Base-by-base conservation (phyloP, 2,888 invertebrate genomes). In the Alentia gelatinosa region DNA sequence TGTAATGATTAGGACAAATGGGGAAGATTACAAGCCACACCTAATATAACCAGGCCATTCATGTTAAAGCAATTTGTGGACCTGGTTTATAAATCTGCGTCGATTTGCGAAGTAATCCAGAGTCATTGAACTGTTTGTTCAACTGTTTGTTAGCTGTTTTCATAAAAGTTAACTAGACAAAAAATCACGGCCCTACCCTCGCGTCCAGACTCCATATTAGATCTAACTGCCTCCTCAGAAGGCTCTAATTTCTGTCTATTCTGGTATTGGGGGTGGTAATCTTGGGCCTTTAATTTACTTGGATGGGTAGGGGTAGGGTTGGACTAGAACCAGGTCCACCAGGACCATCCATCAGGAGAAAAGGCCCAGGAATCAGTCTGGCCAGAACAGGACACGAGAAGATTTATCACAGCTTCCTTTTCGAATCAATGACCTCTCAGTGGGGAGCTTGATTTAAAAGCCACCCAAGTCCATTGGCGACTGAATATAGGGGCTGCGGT, bases 371-470 rank as follows among this genome's bases (percentile, higher is more conserved):
- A 39, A 37, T 39, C 79, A 79, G 79, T 79, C 9, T 19, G 79
- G 39, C 79, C 23, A 23, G 23, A 39, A 79, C 37, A 79, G 37
- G 23, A 35, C 37, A 9, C 26, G n/a, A 35, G 35, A 19, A 35
- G 39, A 79, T 35, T 79, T 79, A 79, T 79, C 39, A 19, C 37
- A 23, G 4, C 79, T 68, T 68, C 68, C 79, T 79, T 39, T 79
- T 79, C 79, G 39, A 79, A 79, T 79, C 79, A 79, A 79, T 79
- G 79, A 79, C 79, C 39, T 79, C 79, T 79, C 79, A n/a, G n/a
- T n/a, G n/a, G 1, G 37, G 79, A 30, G 79, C 39, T 79, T 79
- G 79, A 39, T 79, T 79, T 79, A 79, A 79, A 79, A 79, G 37
- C 39, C 37, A 23, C 19, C 37, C 35, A n/a, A 79, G 19, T 79